phyloP scores from a whole-genome alignment of 2,888 invertebrate species.

The Girardia tigrina region DNA sequence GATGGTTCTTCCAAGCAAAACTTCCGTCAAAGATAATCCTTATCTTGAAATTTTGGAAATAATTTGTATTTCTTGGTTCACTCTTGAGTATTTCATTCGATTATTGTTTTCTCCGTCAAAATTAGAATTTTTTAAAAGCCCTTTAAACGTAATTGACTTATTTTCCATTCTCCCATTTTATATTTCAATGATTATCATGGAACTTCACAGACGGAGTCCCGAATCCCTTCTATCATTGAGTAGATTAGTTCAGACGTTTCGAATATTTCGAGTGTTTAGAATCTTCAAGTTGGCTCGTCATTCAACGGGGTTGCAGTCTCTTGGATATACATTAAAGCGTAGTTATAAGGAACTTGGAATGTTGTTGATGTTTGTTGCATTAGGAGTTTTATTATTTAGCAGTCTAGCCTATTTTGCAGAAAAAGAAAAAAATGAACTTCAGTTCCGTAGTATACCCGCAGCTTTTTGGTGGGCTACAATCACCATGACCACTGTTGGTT shows the following conservation, averaged over 20 bases:
- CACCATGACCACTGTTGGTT: constrained; percentile 66
- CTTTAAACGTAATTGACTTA: constrained; percentile 91
- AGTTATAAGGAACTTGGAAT: constrained; percentile 92
- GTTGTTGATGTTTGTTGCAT: constrained; percentile 94
- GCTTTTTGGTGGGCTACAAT: constrained; percentile 99
- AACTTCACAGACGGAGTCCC: constrained; percentile 55
- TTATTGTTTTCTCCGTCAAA: constrained; percentile 97
- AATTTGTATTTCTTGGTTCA: constrained; percentile 98
- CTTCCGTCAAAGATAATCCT: constrained; percentile 29
- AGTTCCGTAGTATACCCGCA: constrained; percentile 95
- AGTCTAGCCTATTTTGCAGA: constrained; percentile 97
- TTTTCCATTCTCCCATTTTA: constrained; percentile 96
- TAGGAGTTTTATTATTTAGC: constrained; percentile 95
- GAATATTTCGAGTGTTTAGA: constrained; percentile 57
- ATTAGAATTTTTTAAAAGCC: constrained; percentile 98
- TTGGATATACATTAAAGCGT: constrained; percentile 91
- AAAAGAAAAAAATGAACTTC: constrained; percentile 60
- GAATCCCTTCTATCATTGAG: constrained; percentile 37
- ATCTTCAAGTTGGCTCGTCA: constrained; percentile 64
- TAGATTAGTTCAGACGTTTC: constrained; percentile 84
- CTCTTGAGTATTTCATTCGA: constrained; percentile 84
- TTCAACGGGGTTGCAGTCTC: constrained; percentile 89
- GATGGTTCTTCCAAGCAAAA: not conserved
- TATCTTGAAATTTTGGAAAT: constrained; percentile 88
- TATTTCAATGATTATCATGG: constrained; percentile 86